Evolutionary conservation across 2,888 invertebrate species (phyloP), one percentile per base, ranked within the genome.

Genomic region (Hypselothyrea guttata): DNA sequence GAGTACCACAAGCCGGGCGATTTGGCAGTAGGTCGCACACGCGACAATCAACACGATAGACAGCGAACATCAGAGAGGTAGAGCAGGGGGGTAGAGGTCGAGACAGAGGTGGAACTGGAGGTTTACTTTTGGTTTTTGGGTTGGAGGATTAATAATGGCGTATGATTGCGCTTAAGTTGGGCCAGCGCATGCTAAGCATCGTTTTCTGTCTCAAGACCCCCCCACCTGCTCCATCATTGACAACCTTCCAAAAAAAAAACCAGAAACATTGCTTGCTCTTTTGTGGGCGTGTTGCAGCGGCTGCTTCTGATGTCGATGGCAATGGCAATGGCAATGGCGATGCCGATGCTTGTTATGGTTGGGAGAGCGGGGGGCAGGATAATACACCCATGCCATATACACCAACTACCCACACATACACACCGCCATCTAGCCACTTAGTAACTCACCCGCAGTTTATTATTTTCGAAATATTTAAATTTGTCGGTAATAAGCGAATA

Each of bases 361-460:
- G 2, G 22, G 22, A 22, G 22, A 22, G 22, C 5, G 22, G 22
- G 22, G 22, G 22, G 5, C 5, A 22, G 51, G 42, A 42, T 55
- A 49, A 37, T 33, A 12, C 33, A 18, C 33, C 16, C 28, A 30
- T 35, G 45, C 15, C 18, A 16, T 41, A 31, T 42, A 37, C 7
- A 3, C 27, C 22, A 15, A 22, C 22, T 22, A 33, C 27, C 48
- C 18, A 9, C 33, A 28, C 16, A 22, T 35, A 12, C 15, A 15
- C 35, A 34, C 7, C 38, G 34, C 35, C 67, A 46, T 45, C 30
- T 61, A 78, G 73, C 63, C 85, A 86, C 87, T 88, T 87, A 86
- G 75, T 88, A 86, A 88, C 87, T 86, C 85, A 88, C 87, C 87
- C 86, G 86, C 87, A 84, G 87, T 87, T 87, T 85, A 87, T 87